Base-by-base conservation (phyloP, 2,797 vertebrate species). In the Gymnopithys bicolor region DNA sequence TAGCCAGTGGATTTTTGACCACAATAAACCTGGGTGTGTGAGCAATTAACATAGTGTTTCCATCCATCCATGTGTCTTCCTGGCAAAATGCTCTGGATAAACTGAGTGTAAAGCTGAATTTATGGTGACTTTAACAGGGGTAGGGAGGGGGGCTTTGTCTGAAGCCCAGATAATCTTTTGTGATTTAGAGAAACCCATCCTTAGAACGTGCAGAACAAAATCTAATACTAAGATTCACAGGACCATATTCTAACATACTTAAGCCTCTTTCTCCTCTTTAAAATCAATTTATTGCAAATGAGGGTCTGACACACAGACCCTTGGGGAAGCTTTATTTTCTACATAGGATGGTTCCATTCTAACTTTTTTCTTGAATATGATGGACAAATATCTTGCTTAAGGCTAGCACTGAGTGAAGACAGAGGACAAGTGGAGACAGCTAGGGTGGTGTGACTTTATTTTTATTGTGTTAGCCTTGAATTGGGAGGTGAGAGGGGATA, bases 11-110 rank as follows among this genome's bases (percentile, higher is more conserved):
- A 69, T 91, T 94, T 92, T 52, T 81, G 64, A 76, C 89, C 77
- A 92, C 92, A 94, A 60, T 95, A 93, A 95, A 94, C 90, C 91
- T 94, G 87, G 49, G 67, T 45, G 74, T 88, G 90, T 75, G 84
- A 89, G 77, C 56, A 73, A 93, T 96, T 95, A 94, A 35, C 94
- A 87, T 94, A 82, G 87, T 55, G 94, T 88, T 90, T 93, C 73
- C 79, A 94, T 73, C 82, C 82, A 73, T 92, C 60, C 77, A 46
- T 85, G 87, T 81, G 69, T 83, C 73, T 93, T 19, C 32, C 55
- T 48, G 79, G 55, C 69, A 91, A 91, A 94, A 48, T 3, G 8
- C 41, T 79, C 48, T 11, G 48, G 82, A 77, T 28, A 49, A 71
- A 33, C 63, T 68, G 66, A 62, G 59, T 53, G 28, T 69, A 73